phyloP scores from a whole-genome alignment of 2,888 invertebrate species.

The Chironomus riparius region DNA sequence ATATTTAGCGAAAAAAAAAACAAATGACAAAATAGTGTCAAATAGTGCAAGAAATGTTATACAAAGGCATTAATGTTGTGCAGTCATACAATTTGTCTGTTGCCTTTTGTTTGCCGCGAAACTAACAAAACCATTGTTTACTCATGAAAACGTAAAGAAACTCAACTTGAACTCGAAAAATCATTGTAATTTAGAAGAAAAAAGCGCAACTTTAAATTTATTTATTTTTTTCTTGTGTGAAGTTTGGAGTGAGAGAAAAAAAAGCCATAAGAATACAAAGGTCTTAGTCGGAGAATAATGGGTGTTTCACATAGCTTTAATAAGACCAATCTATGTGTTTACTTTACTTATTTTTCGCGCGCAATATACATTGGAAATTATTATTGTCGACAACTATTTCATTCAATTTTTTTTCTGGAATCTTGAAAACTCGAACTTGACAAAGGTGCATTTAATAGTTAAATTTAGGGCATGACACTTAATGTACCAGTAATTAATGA shows the following conservation, averaged over 20 bases:
- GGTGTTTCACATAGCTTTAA: not conserved
- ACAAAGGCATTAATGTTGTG: not conserved
- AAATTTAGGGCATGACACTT: not conserved
- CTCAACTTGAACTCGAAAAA: not conserved
- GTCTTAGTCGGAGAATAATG: not conserved
- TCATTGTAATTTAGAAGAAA: not conserved
- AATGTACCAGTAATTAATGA: not conserved
- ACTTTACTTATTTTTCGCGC: not conserved
- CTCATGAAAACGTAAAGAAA: not conserved
- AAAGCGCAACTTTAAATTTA: too few species aligned
- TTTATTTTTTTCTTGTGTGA: too few species aligned
- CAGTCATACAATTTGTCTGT: constrained; percentile 14
- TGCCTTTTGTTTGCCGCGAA: not conserved
- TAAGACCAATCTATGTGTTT: not conserved
- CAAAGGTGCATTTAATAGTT: not conserved
- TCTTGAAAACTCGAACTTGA: not conserved
- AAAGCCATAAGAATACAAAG: too few species aligned
- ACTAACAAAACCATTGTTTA: not conserved
- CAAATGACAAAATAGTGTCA: too few species aligned
- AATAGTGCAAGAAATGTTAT: too few species aligned
- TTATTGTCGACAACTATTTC: not conserved
- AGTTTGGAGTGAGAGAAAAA: too few species aligned
- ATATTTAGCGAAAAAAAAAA: too few species aligned
- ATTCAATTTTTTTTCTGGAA: too few species aligned
- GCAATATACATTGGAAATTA: not conserved